phyloP scores from a whole-genome alignment of 2,888 invertebrate species.

The Lochmaea crataegi region DNA sequence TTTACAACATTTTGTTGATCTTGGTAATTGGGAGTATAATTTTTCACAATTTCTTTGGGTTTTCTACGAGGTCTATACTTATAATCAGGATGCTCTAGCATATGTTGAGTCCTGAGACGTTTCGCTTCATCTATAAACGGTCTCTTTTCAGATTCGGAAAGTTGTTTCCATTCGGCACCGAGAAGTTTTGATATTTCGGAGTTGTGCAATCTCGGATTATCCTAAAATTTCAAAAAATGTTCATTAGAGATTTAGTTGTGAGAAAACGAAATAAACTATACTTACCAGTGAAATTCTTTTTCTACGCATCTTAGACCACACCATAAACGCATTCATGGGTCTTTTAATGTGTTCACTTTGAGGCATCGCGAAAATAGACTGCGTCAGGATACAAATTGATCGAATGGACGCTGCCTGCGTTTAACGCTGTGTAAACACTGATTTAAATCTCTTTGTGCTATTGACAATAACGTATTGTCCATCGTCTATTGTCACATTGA shows the following conservation, averaged over 20 bases:
- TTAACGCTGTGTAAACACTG: slow-evolving; percentile 64
- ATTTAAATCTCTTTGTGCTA: slow-evolving; percentile 62
- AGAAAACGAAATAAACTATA: neutral
- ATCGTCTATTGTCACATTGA: slow-evolving; percentile 56
- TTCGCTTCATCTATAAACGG: slow-evolving; percentile 94
- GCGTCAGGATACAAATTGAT: slow-evolving; percentile 40
- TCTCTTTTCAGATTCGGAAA: slow-evolving; percentile 82
- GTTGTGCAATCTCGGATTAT: slow-evolving; percentile 84
- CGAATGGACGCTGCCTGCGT: slow-evolving; percentile 57
- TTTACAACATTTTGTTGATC: slow-evolving; percentile 43
- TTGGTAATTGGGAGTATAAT: slow-evolving; percentile 31
- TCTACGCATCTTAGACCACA: slow-evolving; percentile 81
- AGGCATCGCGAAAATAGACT: slow-evolving; percentile 50
- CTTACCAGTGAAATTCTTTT: slow-evolving; percentile 77
- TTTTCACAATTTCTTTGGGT: slow-evolving; percentile 50
- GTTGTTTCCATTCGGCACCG: slow-evolving; percentile 86
- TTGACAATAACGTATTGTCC: slow-evolving; percentile 60
- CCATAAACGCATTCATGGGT: slow-evolving; percentile 96
- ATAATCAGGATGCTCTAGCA: slow-evolving; percentile 64
- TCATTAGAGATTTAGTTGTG: neutral
- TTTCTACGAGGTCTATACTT: slow-evolving; percentile 63
- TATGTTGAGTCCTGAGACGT: slow-evolving; percentile 62
- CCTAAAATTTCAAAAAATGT: slow-evolving; percentile 60
- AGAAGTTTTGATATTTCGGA: slow-evolving; percentile 85
- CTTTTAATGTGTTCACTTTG: slow-evolving; percentile 70